Conservation (phyloP, 1,140 invertebrate genomes). For the Psilanteris sp. region DNA sequence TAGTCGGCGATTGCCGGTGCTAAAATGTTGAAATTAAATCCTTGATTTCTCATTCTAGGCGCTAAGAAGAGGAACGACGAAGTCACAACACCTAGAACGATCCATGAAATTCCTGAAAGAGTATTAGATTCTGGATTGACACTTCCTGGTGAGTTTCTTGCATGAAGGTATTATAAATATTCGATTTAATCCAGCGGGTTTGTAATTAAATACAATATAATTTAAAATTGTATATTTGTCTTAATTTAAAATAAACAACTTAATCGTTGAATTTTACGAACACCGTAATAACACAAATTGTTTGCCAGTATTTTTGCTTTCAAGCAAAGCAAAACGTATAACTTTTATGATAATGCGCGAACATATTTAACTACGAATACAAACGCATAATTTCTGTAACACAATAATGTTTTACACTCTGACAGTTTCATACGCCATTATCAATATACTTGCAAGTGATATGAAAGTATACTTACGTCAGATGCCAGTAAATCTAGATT, state of each 20-base stretch:
- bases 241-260: too few relatives aligned
- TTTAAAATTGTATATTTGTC: too few relatives aligned
- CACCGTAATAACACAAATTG: too few relatives aligned
- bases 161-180: too few relatives aligned
- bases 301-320: too few relatives aligned
- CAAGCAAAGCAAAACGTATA: too few relatives aligned
- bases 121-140: conserved; percentile 75
- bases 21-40: conserved; percentile 33
- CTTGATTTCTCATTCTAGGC: conserved; percentile 69
- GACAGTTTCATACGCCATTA: neutral
- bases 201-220: too few relatives aligned
- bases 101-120: conserved; percentile 75
- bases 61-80: conserved; percentile 75
- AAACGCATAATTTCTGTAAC: too few relatives aligned
- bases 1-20: conserved; percentile 3
- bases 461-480: neutral
- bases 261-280: too few relatives aligned
- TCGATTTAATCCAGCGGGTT: too few relatives aligned
- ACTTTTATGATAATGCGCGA: too few relatives aligned
- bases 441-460: neutral
- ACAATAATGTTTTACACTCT: too few relatives aligned
- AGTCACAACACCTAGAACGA: conserved; percentile 72
- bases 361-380: conserved; percentile 4
- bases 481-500: conserved; percentile 1
- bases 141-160: conserved; percentile 73